Evolutionary conservation across 2,888 invertebrate species (phyloP), one percentile per base, ranked within the genome.

Genomic region (Galeopsomyia nigrocyanea): DNA sequence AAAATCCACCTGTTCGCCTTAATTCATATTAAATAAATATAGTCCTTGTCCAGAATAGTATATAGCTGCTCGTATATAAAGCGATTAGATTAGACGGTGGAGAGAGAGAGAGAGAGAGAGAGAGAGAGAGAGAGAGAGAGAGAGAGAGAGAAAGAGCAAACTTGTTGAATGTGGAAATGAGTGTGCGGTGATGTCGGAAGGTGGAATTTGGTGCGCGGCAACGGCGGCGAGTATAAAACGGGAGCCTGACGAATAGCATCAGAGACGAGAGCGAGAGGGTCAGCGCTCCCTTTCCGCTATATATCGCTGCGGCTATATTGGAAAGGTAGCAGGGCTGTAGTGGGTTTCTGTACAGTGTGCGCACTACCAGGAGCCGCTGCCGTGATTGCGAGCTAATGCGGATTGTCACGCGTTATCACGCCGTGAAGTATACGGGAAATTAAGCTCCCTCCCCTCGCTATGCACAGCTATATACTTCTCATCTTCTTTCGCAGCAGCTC

Each of bases 401-500:
- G 78, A 81, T 81, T 80, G 81, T 82, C 82, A 81, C 82, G 81
- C 82, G 79, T 80, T 81, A 81, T 82, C 82, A 79, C 78, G 78
- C 75, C 76, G 63, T 57, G 68, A 66, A 75, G 71, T 72, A 46
- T 68, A 71, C 57, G 53, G 66, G 61, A 58, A 72, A 71, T 64
- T 70, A 76, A 77, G 77, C 71, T 39, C 39, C 13, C 39, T 2
- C 26, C 26, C n/a, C n/a, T n/a, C n/a, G n/a, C n/a, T n/a, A n/a
- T n/a, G n/a, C n/a, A n/a, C n/a, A 5, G 26, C 26, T 26, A 5
- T 26, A 26, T 26, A 26, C 26, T 26, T 79, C 80, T 78, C 80
- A 77, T 22, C 55, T 5, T 26, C 26, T 26, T 5, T 26, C 26
- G 26, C 26, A n/a, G n/a, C n/a, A n/a, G 63, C 39, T 64, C 21